Evolutionary conservation across 2,797 vertebrate genomes (phyloP).

Genomic region (Oceanodroma leucorhoa): DNA sequence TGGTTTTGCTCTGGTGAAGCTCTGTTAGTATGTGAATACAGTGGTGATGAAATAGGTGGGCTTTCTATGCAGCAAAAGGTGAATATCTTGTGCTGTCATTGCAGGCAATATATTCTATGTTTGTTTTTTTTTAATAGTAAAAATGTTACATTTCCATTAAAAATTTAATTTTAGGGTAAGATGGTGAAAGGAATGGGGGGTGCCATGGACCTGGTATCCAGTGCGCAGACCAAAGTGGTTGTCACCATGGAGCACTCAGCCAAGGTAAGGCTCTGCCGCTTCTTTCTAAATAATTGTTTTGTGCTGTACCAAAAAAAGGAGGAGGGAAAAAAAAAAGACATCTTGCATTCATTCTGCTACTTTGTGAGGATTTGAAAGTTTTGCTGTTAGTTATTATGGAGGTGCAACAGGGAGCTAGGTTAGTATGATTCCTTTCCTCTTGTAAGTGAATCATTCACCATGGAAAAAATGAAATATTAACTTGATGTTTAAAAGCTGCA

Average conservation of each 20-base stretch:
- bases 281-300: not conserved
- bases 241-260: conserved; percentile 98
- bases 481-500: not conserved
- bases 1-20: not conserved
- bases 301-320: not conserved
- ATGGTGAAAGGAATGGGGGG: conserved; percentile 99
- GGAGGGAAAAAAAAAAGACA: not conserved
- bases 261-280: conserved; percentile 78
- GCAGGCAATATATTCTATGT: not conserved
- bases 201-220: conserved; percentile 97
- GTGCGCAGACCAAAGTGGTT: conserved; percentile 93
- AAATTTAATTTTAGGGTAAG: conserved; percentile 84
- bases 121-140: not conserved
- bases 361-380: not conserved
- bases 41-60: not conserved
- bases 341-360: not conserved
- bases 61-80: not conserved
- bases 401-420: not conserved
- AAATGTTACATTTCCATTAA: not conserved
- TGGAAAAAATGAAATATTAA: not conserved
- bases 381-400: not conserved
- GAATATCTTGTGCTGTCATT: not conserved
- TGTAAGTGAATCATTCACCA: not conserved
- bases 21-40: not conserved
- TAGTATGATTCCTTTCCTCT: not conserved